Percentiles rank a stretch among this genome's conserved stretches.
phyloP scores from a whole-genome alignment of 2,888 invertebrate genomes.

The Ditula angustiorana region DNA sequence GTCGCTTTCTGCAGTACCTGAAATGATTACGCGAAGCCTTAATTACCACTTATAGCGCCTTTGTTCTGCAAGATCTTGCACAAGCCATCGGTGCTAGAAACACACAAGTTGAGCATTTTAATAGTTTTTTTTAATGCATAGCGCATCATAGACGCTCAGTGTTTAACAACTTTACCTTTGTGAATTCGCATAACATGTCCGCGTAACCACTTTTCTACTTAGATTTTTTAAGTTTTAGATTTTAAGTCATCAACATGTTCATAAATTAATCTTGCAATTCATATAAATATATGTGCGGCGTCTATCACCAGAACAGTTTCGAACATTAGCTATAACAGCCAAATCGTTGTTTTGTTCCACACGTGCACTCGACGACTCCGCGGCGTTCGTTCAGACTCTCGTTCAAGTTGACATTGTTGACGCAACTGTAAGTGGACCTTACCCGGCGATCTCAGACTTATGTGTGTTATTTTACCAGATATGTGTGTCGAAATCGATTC shows the following conservation, averaged over 20 bases:
- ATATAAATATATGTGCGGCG: not conserved
- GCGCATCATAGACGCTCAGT: not conserved
- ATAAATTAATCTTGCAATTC: not conserved
- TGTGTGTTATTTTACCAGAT: slow-evolving; percentile 78
- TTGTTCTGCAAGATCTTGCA: slow-evolving; percentile 21
- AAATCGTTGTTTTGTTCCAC: slow-evolving; percentile 80
- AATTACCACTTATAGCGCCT: slow-evolving; percentile 19
- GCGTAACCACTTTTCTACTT: not conserved
- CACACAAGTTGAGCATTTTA: not conserved
- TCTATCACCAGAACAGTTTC: not conserved
- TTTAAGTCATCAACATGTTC: not conserved
- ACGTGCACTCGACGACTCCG: slow-evolving; percentile 74
- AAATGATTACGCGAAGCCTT: slow-evolving; percentile 1
- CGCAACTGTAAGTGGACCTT: slow-evolving; percentile 85
- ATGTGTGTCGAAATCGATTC: slow-evolving; percentile 68
- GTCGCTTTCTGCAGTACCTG: slow-evolving; percentile 62
- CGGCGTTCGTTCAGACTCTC: slow-evolving; percentile 77
- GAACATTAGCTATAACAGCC: slow-evolving; percentile 59
- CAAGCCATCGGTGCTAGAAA: slow-evolving; percentile 13
- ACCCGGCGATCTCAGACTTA: slow-evolving; percentile 70
- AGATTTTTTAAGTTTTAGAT: not conserved
- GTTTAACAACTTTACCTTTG: not conserved
- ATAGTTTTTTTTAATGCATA: not conserved
- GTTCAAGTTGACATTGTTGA: slow-evolving; percentile 83
- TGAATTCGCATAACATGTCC: not conserved